These are phyloP conservation scores for Enteromius anoplus DNA, from an alignment of 2,797 vertebrate genomes.

Conservation along the genomic window DNA sequence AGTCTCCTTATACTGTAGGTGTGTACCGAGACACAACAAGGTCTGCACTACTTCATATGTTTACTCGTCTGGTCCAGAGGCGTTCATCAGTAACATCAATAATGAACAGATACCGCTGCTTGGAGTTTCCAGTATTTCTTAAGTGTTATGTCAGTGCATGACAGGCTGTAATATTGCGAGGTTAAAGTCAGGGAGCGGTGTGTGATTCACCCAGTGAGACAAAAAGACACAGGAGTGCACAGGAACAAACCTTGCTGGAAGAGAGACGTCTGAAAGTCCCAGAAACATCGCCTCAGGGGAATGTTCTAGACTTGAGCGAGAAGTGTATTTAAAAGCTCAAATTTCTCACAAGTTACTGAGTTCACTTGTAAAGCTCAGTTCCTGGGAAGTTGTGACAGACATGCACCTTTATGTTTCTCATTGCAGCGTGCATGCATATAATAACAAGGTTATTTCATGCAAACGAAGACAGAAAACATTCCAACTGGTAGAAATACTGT, in stretches of 20 bases:
- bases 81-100: neutral
- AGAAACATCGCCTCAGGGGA: constrained; percentile 9
- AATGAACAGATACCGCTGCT: constrained; percentile 3
- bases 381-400: constrained; percentile 19
- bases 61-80: neutral
- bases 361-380: constrained; percentile 16
- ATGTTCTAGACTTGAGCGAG: neutral
- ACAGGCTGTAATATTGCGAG: constrained; percentile 3
- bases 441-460: neutral
- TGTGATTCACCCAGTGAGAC: constrained; percentile 11
- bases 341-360: constrained; percentile 1
- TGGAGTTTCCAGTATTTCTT: constrained; percentile 7
- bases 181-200: neutral
- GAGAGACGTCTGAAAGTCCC: constrained; percentile 17
- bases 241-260: neutral
- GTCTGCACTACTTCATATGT: neutral
- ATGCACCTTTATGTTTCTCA: neutral
- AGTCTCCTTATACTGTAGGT: constrained; percentile 1
- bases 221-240: neutral
- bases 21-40: constrained; percentile 25
- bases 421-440: neutral
- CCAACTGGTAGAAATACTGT: neutral
- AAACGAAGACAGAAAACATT: neutral
- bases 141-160: constrained; percentile 12
- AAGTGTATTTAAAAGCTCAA: neutral